Evolutionary conservation across 2,113 vertebrate genomes (phyloP).

Genomic region (Cromileptes altivelis): DNA sequence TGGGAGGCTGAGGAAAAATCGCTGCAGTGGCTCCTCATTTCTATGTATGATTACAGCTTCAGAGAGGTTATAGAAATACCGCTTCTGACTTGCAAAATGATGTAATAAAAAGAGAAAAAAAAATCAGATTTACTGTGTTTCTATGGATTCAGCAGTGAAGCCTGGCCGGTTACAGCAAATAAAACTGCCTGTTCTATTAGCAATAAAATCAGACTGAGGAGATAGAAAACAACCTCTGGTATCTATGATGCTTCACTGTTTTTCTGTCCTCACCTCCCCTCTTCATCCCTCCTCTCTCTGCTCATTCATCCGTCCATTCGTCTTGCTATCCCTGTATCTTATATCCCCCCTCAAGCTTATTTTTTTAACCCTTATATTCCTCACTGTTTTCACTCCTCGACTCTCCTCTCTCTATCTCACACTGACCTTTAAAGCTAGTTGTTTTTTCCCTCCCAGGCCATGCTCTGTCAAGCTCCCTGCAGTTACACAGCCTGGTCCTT

Average conservation of each 20-base stretch:
- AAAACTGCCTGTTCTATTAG: slow-evolving; percentile 45
- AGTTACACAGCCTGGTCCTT: slow-evolving; percentile 21
- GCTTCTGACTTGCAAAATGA: not conserved
- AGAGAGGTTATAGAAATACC: not conserved
- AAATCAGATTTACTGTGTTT: not conserved
- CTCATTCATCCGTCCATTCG: not conserved
- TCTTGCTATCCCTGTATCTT: not conserved
- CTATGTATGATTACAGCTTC: not conserved
- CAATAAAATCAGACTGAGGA: slow-evolving; percentile 40
- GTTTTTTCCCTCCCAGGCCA: slow-evolving; percentile 2
- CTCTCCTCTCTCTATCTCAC: not conserved
- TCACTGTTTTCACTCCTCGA: not conserved
- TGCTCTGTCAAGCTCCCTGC: slow-evolving; percentile 19
- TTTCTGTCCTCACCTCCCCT: not conserved
- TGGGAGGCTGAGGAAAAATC: not conserved
- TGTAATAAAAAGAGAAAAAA: not conserved
- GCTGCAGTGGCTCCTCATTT: slow-evolving; percentile 7
- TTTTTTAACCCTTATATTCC: not conserved
- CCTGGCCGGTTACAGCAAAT: slow-evolving; percentile 13
- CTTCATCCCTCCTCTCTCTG: not conserved
- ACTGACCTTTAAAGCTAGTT: slow-evolving; percentile 39
- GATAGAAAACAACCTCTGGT: slow-evolving; percentile 11
- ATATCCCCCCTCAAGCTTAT: not conserved
- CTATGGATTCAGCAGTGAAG: slow-evolving; percentile 17
- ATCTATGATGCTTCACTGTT: not conserved